Conservation (phyloP, 30 jellyfish, hydroid and myxozoan species). For the Hydra vulgaris region DNA sequence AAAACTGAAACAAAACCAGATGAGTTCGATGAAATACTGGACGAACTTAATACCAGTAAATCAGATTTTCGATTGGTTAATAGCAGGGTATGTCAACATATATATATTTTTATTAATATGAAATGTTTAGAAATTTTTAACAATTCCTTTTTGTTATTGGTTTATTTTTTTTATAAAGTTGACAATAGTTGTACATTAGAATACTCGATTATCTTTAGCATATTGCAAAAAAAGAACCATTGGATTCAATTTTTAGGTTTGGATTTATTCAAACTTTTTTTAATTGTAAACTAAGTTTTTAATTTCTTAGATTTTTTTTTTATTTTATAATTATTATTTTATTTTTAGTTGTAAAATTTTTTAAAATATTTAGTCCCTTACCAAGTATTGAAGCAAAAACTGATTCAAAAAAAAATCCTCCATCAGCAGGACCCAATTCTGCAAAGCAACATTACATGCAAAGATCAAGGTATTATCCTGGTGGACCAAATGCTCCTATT, state of each 20-base stretch:
- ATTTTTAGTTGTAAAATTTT: no score
- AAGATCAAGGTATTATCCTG: conserved; percentile 87
- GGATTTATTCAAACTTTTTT: not conserved
- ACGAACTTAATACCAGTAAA: conserved; percentile 29
- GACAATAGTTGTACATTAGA: not conserved
- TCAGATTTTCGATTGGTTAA: not conserved
- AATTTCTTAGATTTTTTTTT: not conserved
- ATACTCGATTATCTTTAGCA: not conserved
- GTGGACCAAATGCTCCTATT: conserved; percentile 66
- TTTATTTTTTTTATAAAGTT: no score
- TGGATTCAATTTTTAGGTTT: conserved; percentile 10
- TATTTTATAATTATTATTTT: not conserved
- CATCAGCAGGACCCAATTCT: conserved; percentile 40
- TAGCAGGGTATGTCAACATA: not conserved
- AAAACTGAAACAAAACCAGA: conserved; percentile 17
- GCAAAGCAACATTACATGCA: conserved; percentile 88
- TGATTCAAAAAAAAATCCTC: not conserved
- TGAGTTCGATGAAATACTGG: conserved; percentile 42
- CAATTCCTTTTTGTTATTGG: no score
- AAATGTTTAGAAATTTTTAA: no score
- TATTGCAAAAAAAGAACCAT: not conserved
- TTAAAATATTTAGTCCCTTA: conserved; percentile 2
- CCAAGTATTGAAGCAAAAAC: conserved; percentile 20
- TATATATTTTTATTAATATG: no score
- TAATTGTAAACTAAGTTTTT: not conserved